These are phyloP conservation scores for Morone chrysops DNA, from an alignment of 2,113 vertebrate genomes.

Conservation along the genomic window DNA sequence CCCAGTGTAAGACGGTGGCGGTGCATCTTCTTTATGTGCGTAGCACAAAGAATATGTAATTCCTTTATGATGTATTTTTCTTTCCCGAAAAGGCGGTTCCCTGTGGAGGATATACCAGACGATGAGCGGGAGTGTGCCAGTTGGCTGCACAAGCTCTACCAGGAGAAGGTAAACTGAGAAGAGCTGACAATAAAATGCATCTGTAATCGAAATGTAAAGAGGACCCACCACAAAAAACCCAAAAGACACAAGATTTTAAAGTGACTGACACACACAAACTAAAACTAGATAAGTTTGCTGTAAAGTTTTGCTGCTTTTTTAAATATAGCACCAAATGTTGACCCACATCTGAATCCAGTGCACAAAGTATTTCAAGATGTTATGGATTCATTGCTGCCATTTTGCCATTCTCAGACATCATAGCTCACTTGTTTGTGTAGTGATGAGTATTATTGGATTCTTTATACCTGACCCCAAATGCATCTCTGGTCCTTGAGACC, in stretches of 20 bases:
- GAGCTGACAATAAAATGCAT: not conserved
- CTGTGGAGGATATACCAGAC: constrained; percentile 93
- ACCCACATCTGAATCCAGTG: not conserved
- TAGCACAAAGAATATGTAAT: not conserved
- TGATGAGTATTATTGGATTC: too few species aligned
- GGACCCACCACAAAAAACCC: not conserved
- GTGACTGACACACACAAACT: not conserved
- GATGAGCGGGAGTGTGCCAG: constrained; percentile 93
- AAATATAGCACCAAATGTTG: not conserved
- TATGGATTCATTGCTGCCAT: not conserved
- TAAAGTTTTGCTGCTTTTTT: too few species aligned
- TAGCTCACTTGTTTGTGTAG: too few species aligned
- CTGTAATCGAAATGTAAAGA: not conserved
- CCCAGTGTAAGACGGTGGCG: not conserved
- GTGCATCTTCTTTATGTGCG: not conserved
- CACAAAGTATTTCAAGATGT: too few species aligned
- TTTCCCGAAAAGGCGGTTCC: constrained; percentile 87
- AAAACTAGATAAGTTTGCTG: not conserved
- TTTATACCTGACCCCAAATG: not conserved
- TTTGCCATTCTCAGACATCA: not conserved
- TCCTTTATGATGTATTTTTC: not conserved
- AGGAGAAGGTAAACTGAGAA: constrained; percentile 90
- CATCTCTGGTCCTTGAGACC: not conserved
- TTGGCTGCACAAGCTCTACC: constrained; percentile 98
- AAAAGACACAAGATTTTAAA: not conserved